Conservation (phyloP, 2,113 vertebrate species). For the Crotalus horridus region DNA sequence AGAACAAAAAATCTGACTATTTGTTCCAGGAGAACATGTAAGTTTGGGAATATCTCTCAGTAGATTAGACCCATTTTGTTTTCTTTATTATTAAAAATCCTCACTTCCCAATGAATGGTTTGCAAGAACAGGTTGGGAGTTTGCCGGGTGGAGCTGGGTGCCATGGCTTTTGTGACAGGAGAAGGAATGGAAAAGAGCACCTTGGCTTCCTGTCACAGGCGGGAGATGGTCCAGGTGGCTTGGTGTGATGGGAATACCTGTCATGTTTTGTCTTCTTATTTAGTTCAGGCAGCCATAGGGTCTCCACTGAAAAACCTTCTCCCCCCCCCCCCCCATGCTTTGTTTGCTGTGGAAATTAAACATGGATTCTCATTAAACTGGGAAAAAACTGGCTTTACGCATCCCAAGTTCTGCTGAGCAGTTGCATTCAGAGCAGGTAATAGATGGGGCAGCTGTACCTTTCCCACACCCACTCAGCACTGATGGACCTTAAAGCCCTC, state of each 20-base stretch:
- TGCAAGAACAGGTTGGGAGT: not conserved
- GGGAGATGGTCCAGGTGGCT: slow-evolving; percentile 19
- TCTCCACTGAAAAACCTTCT: slow-evolving; percentile 33
- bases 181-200: not conserved
- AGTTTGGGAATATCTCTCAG: slow-evolving; percentile 52
- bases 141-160: not conserved
- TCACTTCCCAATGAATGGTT: slow-evolving; percentile 11
- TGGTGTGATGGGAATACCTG: slow-evolving; percentile 21
- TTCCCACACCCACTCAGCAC: not conserved
- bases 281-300: slow-evolving; percentile 44
- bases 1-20: slow-evolving; percentile 54
- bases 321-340: slow-evolving; percentile 52
- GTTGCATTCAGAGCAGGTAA: not conserved
- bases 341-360: slow-evolving; percentile 66
- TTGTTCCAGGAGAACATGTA: slow-evolving; percentile 52
- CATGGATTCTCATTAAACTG: slow-evolving; percentile 63
- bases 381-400: slow-evolving; percentile 45
- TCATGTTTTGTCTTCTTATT: slow-evolving; percentile 13
- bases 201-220: slow-evolving; percentile 16
- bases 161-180: not conserved
- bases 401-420: not conserved
- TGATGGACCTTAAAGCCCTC: not conserved
- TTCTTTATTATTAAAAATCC: slow-evolving; percentile 1
- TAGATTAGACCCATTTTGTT: slow-evolving; percentile 28
- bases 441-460: not conserved